Base-by-base conservation (phyloP, 2,888 invertebrate genomes). In the Carterocephalus palaemon region DNA sequence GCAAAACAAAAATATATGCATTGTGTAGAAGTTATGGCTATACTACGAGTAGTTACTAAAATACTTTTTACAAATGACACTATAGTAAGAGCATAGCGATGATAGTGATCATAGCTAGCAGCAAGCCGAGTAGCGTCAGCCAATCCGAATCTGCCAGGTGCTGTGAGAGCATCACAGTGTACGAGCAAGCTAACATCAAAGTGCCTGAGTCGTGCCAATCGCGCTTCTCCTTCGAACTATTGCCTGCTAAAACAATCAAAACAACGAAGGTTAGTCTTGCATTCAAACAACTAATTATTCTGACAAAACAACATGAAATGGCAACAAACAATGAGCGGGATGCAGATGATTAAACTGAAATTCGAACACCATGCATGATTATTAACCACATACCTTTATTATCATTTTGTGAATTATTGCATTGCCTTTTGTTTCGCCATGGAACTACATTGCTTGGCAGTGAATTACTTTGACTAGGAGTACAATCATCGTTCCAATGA, bases 161-260 rank as follows among this genome's bases (percentile, higher is more conserved):
- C 71, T 91, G 90, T 58, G 89, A 88, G 76, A 91, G 89, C 89
- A 91, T 90, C 87, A 92, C 71, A 70, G 92, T 91, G 87, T 92
- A 92, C 67, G 92, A 89, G 87, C 92, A 92, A 90, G 93, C 92
- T 88, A 93, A 88, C 85, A 92, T 89, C 85, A 92, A 78, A 72
- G 90, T 90, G 86, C 91, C 82, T 61, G 89, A 83, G 78, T 88
- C 87, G 84, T 89, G 89, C 90, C 90, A 90, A 79, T 83, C 67
- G 68, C 70, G 75, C 77, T 86, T 85, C 64, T 75, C 70, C 75
- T 78, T 75, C 77, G 79, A 57, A 68, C 65, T 80, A 80, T 74
- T 70, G 78, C 75, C 86, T 86, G 86, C 70, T 64, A 69, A 71
- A 70, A 75, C 61, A 75, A 75, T 57, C 72, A 71, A 60, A 70